A percentile compares a stretch with the other conserved stretches of the same genome.
phyloP scores from a whole-genome alignment of 2,797 vertebrate genomes.

The Amphiprion clarkii region DNA sequence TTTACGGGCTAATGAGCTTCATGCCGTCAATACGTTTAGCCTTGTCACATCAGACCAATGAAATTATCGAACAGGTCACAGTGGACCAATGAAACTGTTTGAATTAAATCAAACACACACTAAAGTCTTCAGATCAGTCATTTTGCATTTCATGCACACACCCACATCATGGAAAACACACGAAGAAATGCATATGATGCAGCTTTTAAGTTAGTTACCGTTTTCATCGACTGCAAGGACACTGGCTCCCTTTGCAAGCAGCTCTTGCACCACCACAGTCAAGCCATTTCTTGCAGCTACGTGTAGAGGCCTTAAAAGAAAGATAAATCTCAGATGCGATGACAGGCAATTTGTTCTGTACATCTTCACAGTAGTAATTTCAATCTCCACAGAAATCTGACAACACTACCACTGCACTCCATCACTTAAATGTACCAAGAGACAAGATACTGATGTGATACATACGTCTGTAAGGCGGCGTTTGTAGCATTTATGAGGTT shows the following conservation, averaged over 20 bases:
- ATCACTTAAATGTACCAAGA: slow-evolving; percentile 4
- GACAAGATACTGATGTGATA: slow-evolving; percentile 45
- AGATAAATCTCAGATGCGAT: not conserved
- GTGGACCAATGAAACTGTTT: too few relatives aligned
- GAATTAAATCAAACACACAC: too few relatives aligned
- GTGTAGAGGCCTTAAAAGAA: slow-evolving; percentile 90
- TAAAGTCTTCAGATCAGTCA: too few relatives aligned
- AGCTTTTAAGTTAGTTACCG: slow-evolving; percentile 76
- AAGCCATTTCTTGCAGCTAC: slow-evolving; percentile 98
- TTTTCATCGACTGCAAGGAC: slow-evolving; percentile 98
- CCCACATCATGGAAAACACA: too few relatives aligned
- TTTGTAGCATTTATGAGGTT: slow-evolving; percentile 99
- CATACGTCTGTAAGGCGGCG: slow-evolving; percentile 98
- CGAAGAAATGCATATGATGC: too few relatives aligned
- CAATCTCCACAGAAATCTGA: slow-evolving; percentile 11
- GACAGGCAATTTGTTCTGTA: not conserved
- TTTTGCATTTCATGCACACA: too few relatives aligned
- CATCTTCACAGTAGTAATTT: slow-evolving; percentile 19
- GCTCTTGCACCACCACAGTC: slow-evolving; percentile 97
- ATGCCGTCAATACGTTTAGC: too few relatives aligned
- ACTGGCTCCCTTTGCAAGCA: slow-evolving; percentile 96
- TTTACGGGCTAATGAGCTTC: too few relatives aligned
- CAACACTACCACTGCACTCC: not conserved
- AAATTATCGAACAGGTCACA: too few relatives aligned
- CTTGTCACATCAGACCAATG: too few relatives aligned